Evolutionary conservation across 2,888 invertebrate genomes (phyloP).

Genomic region (Nomada fabriciana): DNA sequence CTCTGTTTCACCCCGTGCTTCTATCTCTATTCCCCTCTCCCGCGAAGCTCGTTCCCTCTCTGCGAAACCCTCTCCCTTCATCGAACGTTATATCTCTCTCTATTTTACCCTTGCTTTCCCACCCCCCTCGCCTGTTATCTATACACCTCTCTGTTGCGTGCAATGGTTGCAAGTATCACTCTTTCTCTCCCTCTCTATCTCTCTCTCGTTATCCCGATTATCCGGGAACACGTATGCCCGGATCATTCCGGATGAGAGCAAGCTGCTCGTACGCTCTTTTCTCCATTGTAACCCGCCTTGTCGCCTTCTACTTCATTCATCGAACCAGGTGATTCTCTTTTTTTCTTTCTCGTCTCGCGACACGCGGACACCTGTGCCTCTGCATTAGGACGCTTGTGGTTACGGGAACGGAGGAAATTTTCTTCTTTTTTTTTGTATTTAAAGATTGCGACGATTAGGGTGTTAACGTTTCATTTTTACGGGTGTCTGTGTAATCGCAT

Average conservation of each 20-base stretch:
- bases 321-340: not conserved
- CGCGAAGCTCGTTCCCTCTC: not conserved
- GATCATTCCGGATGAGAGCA: slow-evolving; percentile 30
- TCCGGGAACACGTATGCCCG: slow-evolving; percentile 59
- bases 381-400: no score
- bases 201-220: slow-evolving; percentile 52
- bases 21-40: slow-evolving; percentile 35
- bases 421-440: no score
- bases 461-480: no score
- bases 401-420: no score
- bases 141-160: no score
- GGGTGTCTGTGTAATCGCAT: no score
- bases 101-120: not conserved
- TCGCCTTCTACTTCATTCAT: slow-evolving; percentile 32
- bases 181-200: not conserved
- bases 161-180: not conserved
- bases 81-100: not conserved
- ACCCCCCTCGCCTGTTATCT: slow-evolving; percentile 1
- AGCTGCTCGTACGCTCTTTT: slow-evolving; percentile 23
- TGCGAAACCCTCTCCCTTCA: slow-evolving; percentile 9
- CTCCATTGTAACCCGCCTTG: slow-evolving; percentile 11
- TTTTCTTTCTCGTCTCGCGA: not conserved
- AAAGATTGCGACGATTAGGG: no score
- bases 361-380: not conserved
- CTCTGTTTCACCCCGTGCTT: slow-evolving; percentile 27